These are phyloP conservation scores for Pecten maximus DNA, from an alignment of 2,888 invertebrate genomes.

Conservation along the genomic window DNA sequence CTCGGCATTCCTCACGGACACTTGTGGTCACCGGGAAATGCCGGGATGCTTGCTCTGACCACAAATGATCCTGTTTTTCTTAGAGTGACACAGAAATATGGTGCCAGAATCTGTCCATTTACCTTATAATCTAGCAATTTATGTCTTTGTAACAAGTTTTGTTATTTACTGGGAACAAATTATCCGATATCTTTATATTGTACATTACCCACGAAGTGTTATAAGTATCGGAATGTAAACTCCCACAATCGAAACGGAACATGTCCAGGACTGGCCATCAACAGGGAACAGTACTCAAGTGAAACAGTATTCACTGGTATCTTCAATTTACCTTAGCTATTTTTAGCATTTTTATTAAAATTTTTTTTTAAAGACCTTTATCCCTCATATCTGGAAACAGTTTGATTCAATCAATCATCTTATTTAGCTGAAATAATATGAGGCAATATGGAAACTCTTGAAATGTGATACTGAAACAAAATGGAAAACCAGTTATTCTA, in stretches of 20 bases:
- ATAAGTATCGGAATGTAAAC: not conserved
- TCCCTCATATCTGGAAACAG: too few relatives aligned
- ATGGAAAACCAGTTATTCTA: too few relatives aligned
- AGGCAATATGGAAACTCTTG: too few relatives aligned
- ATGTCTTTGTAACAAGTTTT: not conserved
- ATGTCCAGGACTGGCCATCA: not conserved
- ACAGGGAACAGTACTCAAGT: not conserved
- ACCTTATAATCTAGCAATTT: not conserved
- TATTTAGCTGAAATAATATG: too few relatives aligned
- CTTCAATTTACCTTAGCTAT: too few relatives aligned
- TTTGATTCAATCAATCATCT: too few relatives aligned
- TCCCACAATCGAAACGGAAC: not conserved
- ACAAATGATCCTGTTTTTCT: conserved; percentile 15
- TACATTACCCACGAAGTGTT: not conserved
- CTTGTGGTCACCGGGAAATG: conserved; percentile 23
- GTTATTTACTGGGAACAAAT: not conserved
- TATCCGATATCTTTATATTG: not conserved
- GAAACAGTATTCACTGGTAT: too few relatives aligned
- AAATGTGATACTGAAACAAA: too few relatives aligned
- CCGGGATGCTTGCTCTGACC: not conserved
- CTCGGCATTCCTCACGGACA: not conserved
- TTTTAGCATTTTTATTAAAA: too few relatives aligned
- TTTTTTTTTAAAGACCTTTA: too few relatives aligned
- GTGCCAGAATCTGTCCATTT: not conserved
- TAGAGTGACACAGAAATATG: not conserved